Evolutionary conservation across 2,888 invertebrate genomes (phyloP), one percentile per base, ranked within the genome.

Genomic region (Oasisia sp.): DNA sequence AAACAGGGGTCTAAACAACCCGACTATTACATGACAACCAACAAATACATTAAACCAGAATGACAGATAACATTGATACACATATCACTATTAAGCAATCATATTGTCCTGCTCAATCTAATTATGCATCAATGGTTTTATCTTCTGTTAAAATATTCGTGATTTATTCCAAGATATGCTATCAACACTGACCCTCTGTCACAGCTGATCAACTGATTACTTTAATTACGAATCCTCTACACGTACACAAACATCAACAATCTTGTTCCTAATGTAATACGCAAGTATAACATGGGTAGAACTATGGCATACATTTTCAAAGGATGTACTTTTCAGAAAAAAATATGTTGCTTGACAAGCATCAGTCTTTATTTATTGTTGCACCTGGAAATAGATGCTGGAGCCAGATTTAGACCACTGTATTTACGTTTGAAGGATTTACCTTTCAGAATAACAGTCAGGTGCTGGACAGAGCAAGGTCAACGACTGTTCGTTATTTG

Each of bases 141-240:
- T 74, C 74, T 5, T n/a, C 27, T 5, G 27, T 74, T 74, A 74
- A 74, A 8, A 74, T 74, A 74, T 74, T 74, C 74, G 19, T 74
- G 74, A 74, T 74, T 74, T 74, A 74, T 27, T 74, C 74, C 74
- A 7, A 27, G 74, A 74, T 74, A 74, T 74, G n/a, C 74, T 14
- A 58, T 14, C 58, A 58, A 58, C 58, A 0, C 12, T 58, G 58
- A 58, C 58, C 58, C 58, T 58, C 4, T n/a, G 19, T 74, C 74
- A 27, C 74, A 74, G 74, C 7, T 74, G 27, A 74, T 74, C n/a
- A 27, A 74, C 27, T 27, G 27, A 74, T 74, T n/a, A 74, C 7
- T 74, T 74, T 19, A 74, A 74, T 74, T 74, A 74, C n/a, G 74
- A 74, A 74, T 74, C 74, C 74, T 74, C 27, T 74, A 74, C n/a